Evolutionary conservation across 2,113 vertebrate species (phyloP).

Genomic region (Indri indri): DNA sequence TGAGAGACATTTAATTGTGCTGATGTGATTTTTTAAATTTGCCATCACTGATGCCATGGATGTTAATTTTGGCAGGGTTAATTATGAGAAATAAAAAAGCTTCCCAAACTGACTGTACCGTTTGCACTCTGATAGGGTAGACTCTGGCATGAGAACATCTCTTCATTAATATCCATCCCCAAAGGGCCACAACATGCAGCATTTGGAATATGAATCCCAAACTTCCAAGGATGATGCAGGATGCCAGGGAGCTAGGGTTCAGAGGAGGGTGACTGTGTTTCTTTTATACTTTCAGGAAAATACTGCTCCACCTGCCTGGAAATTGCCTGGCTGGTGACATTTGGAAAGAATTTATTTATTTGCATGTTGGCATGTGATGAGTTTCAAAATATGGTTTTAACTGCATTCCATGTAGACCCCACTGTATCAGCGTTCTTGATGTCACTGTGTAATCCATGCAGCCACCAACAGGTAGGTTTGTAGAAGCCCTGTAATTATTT

Average conservation of each 20-base stretch:
- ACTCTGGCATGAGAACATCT: conserved; percentile 81
- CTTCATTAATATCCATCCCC: conserved; percentile 86
- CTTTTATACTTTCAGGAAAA: conserved; percentile 79
- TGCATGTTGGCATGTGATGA: conserved; percentile 76
- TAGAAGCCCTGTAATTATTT: conserved; percentile 80
- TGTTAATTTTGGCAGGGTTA: conserved; percentile 85
- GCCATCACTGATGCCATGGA: conserved; percentile 77
- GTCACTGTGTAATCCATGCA: conserved; percentile 57
- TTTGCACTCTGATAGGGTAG: conserved; percentile 81
- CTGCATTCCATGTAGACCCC: conserved; percentile 51
- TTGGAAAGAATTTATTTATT: conserved; percentile 82
- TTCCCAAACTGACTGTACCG: conserved; percentile 83
- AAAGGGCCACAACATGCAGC: conserved; percentile 73
- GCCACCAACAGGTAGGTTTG: conserved; percentile 78
- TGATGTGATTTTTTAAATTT: conserved; percentile 80
- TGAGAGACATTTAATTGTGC: conserved; percentile 63
- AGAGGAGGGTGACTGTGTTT: conserved; percentile 77
- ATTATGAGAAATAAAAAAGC: conserved; percentile 86
- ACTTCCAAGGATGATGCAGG: conserved; percentile 71
- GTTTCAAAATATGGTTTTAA: conserved; percentile 80
- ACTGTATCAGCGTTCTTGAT: neutral
- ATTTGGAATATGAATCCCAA: conserved; percentile 83
- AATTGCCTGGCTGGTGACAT: conserved; percentile 80
- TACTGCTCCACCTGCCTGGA: conserved; percentile 69
- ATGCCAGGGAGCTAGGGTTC: conserved; percentile 78